Base-by-base conservation (phyloP, 2,888 invertebrate genomes). In the Uropetala carovei region DNA sequence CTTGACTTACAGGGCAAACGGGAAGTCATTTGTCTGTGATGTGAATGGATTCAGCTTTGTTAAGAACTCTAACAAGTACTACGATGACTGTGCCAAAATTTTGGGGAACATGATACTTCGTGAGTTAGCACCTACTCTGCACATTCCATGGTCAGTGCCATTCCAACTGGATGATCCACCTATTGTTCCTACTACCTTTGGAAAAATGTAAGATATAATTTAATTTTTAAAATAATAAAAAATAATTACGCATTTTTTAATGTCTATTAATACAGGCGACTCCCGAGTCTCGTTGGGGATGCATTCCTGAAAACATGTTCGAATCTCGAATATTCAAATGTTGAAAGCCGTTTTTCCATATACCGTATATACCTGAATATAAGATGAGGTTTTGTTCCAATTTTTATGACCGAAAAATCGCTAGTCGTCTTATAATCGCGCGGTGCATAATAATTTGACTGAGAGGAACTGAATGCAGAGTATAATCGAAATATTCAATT, bases 11-110 rank as follows among this genome's bases (percentile, higher is more conserved):
- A 98, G 99, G 95, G 99, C 99, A 30, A 99, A 99, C 96, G 99
- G 99, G 91, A 98, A 99, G 95, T 99, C 99, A 0, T 99, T 98
- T 95, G 99, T 99, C 0, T 99, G 99, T 95, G 99, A 99, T 96
- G 99, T 99, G 5, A 99, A 99, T 95, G 99, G 99, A 0, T 99
- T 99, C 95, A 99, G 99, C 94, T 99, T 99, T 95, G 99, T 99
- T 57, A 99, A 99, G 95, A 99, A 99, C 95, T 99, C 99, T 0
- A 98, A 98, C 95, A 99, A 99, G 95, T 99, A 99, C 95, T 99
- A 99, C 95, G 99, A 99, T 95, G 99, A 99, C 94, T 99, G 99
- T 95, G 99, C 99, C 43, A 99, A 99, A 95, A 99, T 99, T 93
- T 96, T 99, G 93, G 99, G 99, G 22, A 99, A 99, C 95, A 99